Conservation (phyloP, 2,888 invertebrate genomes). For the Acleris sparsana region DNA sequence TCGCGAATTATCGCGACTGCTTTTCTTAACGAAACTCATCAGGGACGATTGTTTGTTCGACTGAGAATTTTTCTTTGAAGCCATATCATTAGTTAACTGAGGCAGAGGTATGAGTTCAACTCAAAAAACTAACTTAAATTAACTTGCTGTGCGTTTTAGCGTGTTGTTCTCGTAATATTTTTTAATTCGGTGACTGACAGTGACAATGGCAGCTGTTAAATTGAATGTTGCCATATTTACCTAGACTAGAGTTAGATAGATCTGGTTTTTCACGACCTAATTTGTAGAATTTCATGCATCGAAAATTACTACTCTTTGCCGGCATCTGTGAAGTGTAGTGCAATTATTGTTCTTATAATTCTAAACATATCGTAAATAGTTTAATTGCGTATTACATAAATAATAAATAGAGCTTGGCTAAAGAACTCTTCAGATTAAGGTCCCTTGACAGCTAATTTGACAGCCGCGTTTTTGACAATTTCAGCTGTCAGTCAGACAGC, state of each 20-base stretch:
- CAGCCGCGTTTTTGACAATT: not conserved
- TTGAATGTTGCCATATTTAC: constrained; percentile 5
- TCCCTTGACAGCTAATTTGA: constrained; percentile 13
- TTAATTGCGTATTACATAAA: too few species aligned
- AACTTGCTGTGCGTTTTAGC: not conserved
- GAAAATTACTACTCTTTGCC: too few species aligned
- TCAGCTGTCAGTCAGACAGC: constrained; percentile 11
- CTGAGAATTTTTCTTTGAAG: constrained; percentile 45
- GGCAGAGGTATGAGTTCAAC: not conserved
- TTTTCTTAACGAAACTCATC: constrained; percentile 60
- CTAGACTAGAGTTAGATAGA: too few species aligned
- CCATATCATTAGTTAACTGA: constrained; percentile 42
- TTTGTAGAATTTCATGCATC: too few species aligned
- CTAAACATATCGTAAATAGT: too few species aligned
- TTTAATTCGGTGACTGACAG: not conserved
- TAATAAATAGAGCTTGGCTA: too few species aligned
- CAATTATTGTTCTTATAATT: too few species aligned
- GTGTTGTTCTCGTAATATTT: not conserved
- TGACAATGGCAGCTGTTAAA: not conserved
- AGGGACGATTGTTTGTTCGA: constrained; percentile 56
- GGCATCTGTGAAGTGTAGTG: too few species aligned
- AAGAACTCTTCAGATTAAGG: not conserved
- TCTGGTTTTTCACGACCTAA: too few species aligned
- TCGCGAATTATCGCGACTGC: constrained; percentile 44
- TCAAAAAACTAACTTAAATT: not conserved